These are phyloP conservation scores for Myzus persicae DNA, from an alignment of 1,140 invertebrate species.

Conservation along the genomic window DNA sequence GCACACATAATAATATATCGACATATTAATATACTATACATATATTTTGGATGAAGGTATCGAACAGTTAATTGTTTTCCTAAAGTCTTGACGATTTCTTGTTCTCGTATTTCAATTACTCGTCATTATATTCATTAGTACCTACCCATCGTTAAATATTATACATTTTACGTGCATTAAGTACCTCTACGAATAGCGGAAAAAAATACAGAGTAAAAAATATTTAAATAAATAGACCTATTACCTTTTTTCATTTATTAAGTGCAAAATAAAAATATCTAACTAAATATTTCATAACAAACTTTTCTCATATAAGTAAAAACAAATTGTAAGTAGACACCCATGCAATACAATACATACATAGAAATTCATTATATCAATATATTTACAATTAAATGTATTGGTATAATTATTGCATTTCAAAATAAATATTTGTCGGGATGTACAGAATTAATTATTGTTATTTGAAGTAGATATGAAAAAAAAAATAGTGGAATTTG, in stretches of 20 bases:
- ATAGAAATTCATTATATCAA: background rate
- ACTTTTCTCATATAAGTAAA: background rate
- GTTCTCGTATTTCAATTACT: background rate
- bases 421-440: constrained; percentile 7
- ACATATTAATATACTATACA: background rate
- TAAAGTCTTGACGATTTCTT: background rate
- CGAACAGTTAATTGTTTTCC: background rate
- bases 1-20: background rate
- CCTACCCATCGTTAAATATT: background rate
- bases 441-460: background rate
- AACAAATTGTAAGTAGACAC: background rate
- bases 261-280: background rate
- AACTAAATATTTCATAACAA: background rate
- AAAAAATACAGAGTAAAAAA: background rate
- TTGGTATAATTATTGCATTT: background rate
- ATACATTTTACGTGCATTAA: background rate
- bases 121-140: background rate
- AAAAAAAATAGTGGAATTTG: background rate
- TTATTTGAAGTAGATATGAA: background rate
- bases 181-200: background rate
- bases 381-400: background rate
- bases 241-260: background rate
- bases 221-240: background rate
- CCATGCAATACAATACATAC: background rate
- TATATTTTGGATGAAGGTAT: background rate